Conservation (phyloP, 1,140 invertebrate species). For the Drosophila gunungcola region DNA sequence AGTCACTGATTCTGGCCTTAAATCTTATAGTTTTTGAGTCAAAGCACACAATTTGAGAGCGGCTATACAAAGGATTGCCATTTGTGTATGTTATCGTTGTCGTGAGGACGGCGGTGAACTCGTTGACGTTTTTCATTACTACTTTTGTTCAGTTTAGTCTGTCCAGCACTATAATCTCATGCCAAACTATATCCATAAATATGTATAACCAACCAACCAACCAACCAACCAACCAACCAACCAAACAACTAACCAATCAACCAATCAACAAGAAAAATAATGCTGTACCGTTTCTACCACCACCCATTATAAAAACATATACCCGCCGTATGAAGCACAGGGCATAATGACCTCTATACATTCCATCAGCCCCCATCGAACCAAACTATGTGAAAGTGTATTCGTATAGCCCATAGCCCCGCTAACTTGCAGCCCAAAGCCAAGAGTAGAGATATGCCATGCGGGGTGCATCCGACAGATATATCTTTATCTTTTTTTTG, state of each 20-base stretch:
- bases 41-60: slow-evolving; percentile 46
- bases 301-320: slow-evolving; percentile 24
- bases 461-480: too few species aligned
- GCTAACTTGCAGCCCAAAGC: slow-evolving; percentile 78
- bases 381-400: background rate
- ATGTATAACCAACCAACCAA: slow-evolving; percentile 13
- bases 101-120: slow-evolving; percentile 62
- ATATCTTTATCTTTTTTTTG: too few species aligned
- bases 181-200: slow-evolving; percentile 27
- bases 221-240: slow-evolving; percentile 7
- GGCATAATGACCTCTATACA: background rate
- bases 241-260: background rate
- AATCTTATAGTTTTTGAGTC: slow-evolving; percentile 47
- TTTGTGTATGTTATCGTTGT: slow-evolving; percentile 65
- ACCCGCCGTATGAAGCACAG: background rate
- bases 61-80: slow-evolving; percentile 61
- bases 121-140: slow-evolving; percentile 82
- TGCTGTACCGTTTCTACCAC: slow-evolving; percentile 29
- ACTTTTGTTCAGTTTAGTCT: slow-evolving; percentile 82
- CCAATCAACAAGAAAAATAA: slow-evolving; percentile 21
- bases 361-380: background rate
- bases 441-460: slow-evolving; percentile 45
- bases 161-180: slow-evolving; percentile 49
- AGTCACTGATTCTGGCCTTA: slow-evolving; percentile 52
- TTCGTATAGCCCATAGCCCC: slow-evolving; percentile 34